These are phyloP conservation scores for Nephila pilipes DNA, from an alignment of 1,140 invertebrate genomes.

Conservation along the genomic window DNA sequence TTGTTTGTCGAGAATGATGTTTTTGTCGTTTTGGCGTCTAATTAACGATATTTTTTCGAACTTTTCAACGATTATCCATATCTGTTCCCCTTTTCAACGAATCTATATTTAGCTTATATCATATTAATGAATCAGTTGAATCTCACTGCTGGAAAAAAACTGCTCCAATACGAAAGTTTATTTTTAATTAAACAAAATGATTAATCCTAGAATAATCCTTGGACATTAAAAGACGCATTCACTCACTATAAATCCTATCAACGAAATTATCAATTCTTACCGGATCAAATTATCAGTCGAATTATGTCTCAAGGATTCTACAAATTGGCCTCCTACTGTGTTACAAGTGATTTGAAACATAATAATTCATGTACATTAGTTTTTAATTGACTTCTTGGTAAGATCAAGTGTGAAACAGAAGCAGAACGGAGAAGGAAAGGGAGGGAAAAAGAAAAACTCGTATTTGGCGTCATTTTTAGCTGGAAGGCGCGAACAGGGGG, in stretches of 20 bases:
- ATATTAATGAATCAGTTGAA: neutral
- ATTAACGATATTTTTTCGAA: neutral
- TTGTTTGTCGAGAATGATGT: too few species aligned
- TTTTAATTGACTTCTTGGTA: slow-evolving; percentile 5
- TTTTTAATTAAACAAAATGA: neutral
- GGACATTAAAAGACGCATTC: neutral
- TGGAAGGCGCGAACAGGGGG: neutral
- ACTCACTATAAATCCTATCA: neutral
- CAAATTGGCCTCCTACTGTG: slow-evolving; percentile 6
- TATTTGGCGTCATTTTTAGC: slow-evolving; percentile 14
- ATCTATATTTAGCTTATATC: neutral
- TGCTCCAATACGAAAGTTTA: neutral
- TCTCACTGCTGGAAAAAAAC: neutral
- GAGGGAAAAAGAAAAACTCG: neutral
- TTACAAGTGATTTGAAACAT: neutral
- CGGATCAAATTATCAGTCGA: slow-evolving; percentile 10
- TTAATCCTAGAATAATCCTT: neutral
- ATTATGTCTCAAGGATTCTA: neutral
- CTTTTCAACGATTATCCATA: neutral
- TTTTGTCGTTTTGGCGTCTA: neutral
- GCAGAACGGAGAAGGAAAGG: neutral
- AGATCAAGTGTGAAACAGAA: neutral
- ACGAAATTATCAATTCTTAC: neutral
- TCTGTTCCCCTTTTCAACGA: neutral
- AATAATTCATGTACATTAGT: slow-evolving; percentile 18